Percentiles rank a stretch among this genome's conserved stretches.
These are phyloP conservation scores for Mylabris sibirica DNA, from an alignment of 2,888 invertebrate genomes.

Conservation along the genomic window DNA sequence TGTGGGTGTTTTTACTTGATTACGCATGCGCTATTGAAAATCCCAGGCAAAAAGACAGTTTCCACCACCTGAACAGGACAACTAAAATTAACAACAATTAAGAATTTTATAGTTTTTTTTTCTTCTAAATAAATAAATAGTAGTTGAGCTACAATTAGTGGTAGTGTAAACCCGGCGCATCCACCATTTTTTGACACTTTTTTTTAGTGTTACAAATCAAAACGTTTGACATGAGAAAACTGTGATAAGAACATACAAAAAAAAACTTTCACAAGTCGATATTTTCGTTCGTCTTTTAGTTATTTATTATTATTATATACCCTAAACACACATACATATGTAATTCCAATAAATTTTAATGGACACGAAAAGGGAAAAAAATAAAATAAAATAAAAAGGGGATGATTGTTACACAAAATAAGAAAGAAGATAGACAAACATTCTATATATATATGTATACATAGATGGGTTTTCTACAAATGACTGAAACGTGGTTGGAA, in stretches of 20 bases:
- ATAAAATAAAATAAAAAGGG: background rate
- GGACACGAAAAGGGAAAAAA: slow-evolving; percentile 28
- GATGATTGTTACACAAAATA: background rate
- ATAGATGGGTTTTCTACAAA: background rate
- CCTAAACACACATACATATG: slow-evolving; percentile 42
- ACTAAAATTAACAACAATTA: background rate
- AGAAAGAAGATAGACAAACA: background rate
- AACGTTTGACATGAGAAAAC: no score
- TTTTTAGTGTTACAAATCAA: no score
- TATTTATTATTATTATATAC: no score
- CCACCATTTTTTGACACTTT: background rate
- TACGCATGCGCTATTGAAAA: slow-evolving; percentile 4
- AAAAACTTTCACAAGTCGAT: slow-evolving; percentile 32
- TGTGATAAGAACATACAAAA: slow-evolving; percentile 7
- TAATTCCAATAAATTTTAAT: slow-evolving; percentile 61
- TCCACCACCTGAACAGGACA: background rate
- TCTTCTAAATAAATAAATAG: background rate
- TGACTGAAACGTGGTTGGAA: slow-evolving; percentile 55
- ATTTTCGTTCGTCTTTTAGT: background rate
- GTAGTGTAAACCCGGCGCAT: background rate
- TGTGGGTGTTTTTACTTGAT: background rate
- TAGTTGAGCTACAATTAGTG: background rate
- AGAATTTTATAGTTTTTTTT: no score
- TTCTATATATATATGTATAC: background rate
- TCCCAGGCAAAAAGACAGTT: slow-evolving; percentile 4